Percentiles rank a stretch among this genome's conserved stretches.
Evolutionary conservation across 2,113 vertebrate species (phyloP).

Genomic region (Otolemur garnettii): DNA sequence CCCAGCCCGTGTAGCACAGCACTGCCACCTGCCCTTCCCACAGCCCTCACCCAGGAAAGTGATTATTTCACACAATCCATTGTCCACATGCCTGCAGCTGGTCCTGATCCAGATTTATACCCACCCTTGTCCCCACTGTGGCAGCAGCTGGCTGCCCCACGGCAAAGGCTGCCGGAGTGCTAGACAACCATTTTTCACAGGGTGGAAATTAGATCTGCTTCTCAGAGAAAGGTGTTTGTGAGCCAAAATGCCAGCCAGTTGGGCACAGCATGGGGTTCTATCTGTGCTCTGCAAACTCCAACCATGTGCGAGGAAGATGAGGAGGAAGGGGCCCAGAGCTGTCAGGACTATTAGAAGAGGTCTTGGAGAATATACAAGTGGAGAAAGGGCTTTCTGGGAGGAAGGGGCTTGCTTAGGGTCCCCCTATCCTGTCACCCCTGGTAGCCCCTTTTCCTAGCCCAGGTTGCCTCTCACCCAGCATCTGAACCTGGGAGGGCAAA

Average conservation of each 20-base stretch:
- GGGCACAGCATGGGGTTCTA: background rate
- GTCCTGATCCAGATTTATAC: conserved; percentile 51
- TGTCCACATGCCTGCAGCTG: conserved; percentile 12
- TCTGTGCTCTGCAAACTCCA: conserved; percentile 8
- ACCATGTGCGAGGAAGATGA: rapidly evolving
- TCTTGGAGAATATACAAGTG: background rate
- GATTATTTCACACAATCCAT: conserved; percentile 59
- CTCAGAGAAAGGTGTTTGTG: conserved; percentile 66
- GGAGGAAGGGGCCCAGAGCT: background rate
- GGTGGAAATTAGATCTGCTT: conserved; percentile 74
- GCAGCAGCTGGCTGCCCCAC: conserved; percentile 77
- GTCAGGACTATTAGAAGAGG: background rate
- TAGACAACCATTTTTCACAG: conserved; percentile 73
- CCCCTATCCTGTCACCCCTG: rapidly evolving
- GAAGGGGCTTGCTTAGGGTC: no score
- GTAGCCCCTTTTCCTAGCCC: background rate
- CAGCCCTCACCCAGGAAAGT: rapidly evolving
- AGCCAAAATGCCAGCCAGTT: conserved; percentile 77
- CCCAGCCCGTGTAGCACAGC: rapidly evolving
- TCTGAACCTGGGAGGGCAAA: background rate
- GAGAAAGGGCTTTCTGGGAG: background rate
- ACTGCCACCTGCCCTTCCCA: rapidly evolving
- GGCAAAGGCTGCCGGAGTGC: conserved; percentile 57
- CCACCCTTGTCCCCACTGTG: conserved; percentile 57
- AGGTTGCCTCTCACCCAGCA: background rate